Base-by-base conservation (phyloP, 2,113 vertebrate genomes). In the Anhinga anhinga region DNA sequence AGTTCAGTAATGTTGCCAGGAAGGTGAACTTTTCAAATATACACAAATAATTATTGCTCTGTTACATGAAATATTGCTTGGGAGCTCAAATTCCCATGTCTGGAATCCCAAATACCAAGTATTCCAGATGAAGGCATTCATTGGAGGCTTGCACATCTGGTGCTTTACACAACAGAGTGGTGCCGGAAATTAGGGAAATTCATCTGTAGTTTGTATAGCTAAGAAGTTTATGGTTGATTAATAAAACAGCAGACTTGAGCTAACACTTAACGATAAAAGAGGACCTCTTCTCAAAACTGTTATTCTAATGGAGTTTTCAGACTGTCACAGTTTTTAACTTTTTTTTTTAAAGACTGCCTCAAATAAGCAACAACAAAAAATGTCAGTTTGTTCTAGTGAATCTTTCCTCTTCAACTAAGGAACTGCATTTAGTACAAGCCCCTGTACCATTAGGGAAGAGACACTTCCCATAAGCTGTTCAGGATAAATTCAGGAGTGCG, bases 11-110 rank as follows among this genome's bases (percentile, higher is more conserved):
- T 85, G 50, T 52, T 92, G 36, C 84, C 63, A 93, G 95, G 91
- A 97, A 89, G 93, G 86, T 80, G 67, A 97, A 93, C 36, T 96
- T 94, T 97, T 95, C 84, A 95, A 92, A 93, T 78, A 92, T 42
- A 89, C n/a, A 86, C 56, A 87, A 97, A 98, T 96, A 93, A 69
- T 87, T 61, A 89, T 58, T 82, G 29, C n/a, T 62, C 32, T 59
- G n/a, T 90, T 77, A 87, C n/a, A 95, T 79, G 47, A 98, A 96
- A 97, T 95, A 95, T 50, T 90, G 92, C 76, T 74, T 82, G 90
- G 81, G 92, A 97, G 59, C 88, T 96, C 76, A 87, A 83, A 97
- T 73, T 88, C 88, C 77, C 80, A 38, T 53, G 69, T 90, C 92
- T 96, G 86, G 92, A 93, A 93, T 95, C 93, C 86, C 80, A 93